A percentile compares a stretch with the other conserved stretches of the same genome.
Evolutionary conservation across 1,140 invertebrate species (phyloP).

Genomic region (Coenobita brevimanus): DNA sequence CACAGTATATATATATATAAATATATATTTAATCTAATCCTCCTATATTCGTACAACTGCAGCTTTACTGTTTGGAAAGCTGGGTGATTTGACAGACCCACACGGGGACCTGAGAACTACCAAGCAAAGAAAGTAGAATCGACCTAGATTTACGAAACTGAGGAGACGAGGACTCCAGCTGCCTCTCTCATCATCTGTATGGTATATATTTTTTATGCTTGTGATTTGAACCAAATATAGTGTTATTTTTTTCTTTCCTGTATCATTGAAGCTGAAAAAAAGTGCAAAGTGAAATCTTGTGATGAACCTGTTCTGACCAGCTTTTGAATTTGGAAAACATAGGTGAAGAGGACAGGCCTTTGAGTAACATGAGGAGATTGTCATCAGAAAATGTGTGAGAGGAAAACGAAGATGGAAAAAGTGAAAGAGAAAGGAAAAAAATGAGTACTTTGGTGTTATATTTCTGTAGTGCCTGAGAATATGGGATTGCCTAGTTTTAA

Average conservation of each 20-base stretch:
- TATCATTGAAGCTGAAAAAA: slow-evolving; percentile 23
- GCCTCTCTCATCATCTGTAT: too few species aligned
- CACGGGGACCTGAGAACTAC: slow-evolving; percentile 54
- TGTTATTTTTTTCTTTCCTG: slow-evolving; percentile 27
- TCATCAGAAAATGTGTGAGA: slow-evolving; percentile 6
- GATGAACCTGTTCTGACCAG: too few species aligned
- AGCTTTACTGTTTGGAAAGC: slow-evolving; percentile 36
- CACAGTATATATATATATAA: slow-evolving; percentile 40
- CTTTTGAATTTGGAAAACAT: not conserved
- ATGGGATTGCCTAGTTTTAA: slow-evolving; percentile 54
- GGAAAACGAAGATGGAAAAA: slow-evolving; percentile 8
- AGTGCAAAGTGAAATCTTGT: slow-evolving; percentile 33
- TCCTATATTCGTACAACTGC: slow-evolving; percentile 58
- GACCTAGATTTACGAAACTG: slow-evolving; percentile 1
- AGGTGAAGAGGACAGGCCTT: slow-evolving; percentile 43
- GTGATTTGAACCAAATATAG: not conserved
- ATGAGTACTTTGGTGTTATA: slow-evolving; percentile 17
- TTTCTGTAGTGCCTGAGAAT: slow-evolving; percentile 58
- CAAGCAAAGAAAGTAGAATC: slow-evolving; percentile 39
- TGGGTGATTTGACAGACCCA: slow-evolving; percentile 44
- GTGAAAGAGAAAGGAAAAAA: slow-evolving; percentile 29
- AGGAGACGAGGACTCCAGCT: too few species aligned
- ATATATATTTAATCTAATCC: slow-evolving; percentile 54
- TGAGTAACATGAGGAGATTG: slow-evolving; percentile 33
- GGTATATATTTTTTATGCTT: too few species aligned